Evolutionary conservation across 2,113 vertebrate species (phyloP), one percentile per base, ranked within the genome.

Genomic region (Phaethornis superciliosus): DNA sequence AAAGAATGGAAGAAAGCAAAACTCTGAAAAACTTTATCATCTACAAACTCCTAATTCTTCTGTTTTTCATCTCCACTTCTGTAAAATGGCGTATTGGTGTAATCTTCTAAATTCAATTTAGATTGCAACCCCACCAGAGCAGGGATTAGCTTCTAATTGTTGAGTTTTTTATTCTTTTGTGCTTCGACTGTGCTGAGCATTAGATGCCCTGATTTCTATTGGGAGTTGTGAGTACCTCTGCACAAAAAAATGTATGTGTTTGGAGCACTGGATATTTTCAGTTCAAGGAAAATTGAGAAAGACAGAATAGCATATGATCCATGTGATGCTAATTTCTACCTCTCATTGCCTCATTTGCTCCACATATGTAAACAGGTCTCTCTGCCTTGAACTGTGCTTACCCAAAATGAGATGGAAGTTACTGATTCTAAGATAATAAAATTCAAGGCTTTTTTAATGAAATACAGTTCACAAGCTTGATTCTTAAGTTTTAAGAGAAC

Each of bases 1-100:
- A 37, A 93, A 89, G 52, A 23, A 24, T 49, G n/a, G 69, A 89
- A 81, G 86, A 90, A 86, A 60, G 65, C 56, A 95, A 77, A 95
- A 76, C 92, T 90, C 17, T 85, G 72, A 90, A 90, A 86, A 84
- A 80, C 49, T n/a, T 74, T 60, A 26, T 64, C 2, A 0, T 81
- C 46, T 75, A 54, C 68, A 83, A 91, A 2, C 24, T 17, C 56
- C 88, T 83, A 75, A 72, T 96, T 52, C 60, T 42, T 46, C 49
- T 60, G 71, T 5, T 82, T 91, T 85, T 93, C 21, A 3, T 22
- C 47, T 72, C n/a, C 6, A 3, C 32, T 83, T 88, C 11, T 80
- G 72, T 81, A 88, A 91, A 94, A 75, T 35, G 23, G 49, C 59
- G 59, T 70, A 74, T 26, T 30, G 67, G 35, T 55, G 58, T 65